Base-by-base conservation (phyloP, 2,113 vertebrate species). In the Holacanthus passer region DNA sequence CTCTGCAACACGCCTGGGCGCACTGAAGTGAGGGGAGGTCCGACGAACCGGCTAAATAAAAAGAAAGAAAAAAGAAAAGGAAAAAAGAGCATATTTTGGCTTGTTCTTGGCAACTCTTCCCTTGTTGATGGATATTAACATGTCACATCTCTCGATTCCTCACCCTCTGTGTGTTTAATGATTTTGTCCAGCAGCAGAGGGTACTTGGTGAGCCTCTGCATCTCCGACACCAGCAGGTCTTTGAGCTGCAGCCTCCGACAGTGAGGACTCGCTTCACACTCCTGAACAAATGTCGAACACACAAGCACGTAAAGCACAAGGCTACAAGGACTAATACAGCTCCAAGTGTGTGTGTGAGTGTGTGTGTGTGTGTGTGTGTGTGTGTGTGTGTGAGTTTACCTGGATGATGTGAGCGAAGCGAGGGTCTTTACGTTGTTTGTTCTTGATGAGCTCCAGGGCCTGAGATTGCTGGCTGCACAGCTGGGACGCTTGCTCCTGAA, bases 191-290 rank as follows among this genome's bases (percentile, higher is more conserved):
- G 96, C 82, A 99, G 96, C 79, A 99, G 94, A 0, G 98, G 98
- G 86, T 99, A 99, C 88, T 99, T 99, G 73, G 97, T 99, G 55
- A 99, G 93, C 2, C 98, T 94, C 90, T 97, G 97, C 97, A 98
- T 99, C 89, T 99, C 98, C 0, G 96, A 96, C 88, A 98, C 96
- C 85, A 99, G 95, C 76, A 99, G 91, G 79, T 99, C 98, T 82
- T 96, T 96, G n/a, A 99, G 96, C 94, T 99, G 98, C 60, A 99
- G 94, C 48, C 98, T 89, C 10, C 97, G 95, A 27, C 98, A 99
- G 84, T 97, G 97, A 0, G 97, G 98, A 85, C 96, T 96, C 68
- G 97, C 96, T 87, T 96, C 94, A 10, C 94, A 96, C 85, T 96
- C 95, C 95, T 95, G 78, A 27, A 35, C 0, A 41, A 8, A 29